Evolutionary conservation across 2,888 invertebrate species (phyloP), one percentile per base, ranked within the genome.

Genomic region (Scaptomyza flava): DNA sequence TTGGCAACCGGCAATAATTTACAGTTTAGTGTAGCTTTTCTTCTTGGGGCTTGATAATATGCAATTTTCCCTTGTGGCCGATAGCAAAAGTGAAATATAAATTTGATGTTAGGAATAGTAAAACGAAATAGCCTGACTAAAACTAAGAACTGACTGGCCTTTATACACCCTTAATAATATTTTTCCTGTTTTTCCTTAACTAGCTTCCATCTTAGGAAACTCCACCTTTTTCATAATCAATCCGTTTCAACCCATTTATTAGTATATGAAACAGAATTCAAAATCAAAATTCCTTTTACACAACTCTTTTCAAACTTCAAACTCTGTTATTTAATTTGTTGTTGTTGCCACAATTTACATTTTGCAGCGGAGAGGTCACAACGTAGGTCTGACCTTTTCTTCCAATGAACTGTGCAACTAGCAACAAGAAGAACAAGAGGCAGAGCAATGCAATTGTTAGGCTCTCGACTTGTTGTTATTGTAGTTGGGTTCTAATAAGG

Each of bases 331-430:
- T 73, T 48, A 43, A 42, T 45, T 54, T 61, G 42, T 11, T 50
- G 51, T 38, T 31, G 33, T 42, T 56, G 38, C 20, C 52, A 61
- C 61, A 61, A 54, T 60, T 76, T 62, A 65, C 60, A 51, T 64
- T 64, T 47, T 46, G 47, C 27, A 14, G 36, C 14, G 5, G 45
- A 53, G 38, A 65, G 88, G 81, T 83, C 87, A 78, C 67, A 72
- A 63, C 67, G 70, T 70, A 54, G 79, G 73, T 54, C 71, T 83
- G 81, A 84, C 84, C 81, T 77, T 69, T 72, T 75, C 64, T 84
- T 83, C 67, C 69, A 62, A 53, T 52, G 70, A 85, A 86, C 54
- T 70, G 51, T 57, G 12, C 34, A 36, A 48, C 34, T 14, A 33
- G 54, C 20, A 53, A 41, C 30, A 2, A 50, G 20, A 20, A 38